A percentile compares a stretch with the other conserved stretches of the same genome.
Evolutionary conservation across 2,113 vertebrate species (phyloP).

Genomic region (Struthidea cinerea): DNA sequence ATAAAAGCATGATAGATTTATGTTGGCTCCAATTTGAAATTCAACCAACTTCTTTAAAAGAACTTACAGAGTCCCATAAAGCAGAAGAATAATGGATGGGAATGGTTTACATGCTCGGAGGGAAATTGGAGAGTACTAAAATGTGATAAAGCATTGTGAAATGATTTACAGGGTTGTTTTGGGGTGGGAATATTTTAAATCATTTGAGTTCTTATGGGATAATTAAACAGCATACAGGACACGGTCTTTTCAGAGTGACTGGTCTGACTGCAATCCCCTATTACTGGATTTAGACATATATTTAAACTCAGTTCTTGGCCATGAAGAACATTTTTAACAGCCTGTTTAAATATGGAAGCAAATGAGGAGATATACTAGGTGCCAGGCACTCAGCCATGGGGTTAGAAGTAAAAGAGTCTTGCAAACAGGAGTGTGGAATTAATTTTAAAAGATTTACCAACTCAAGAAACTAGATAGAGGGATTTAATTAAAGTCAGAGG

Average conservation of each 20-base stretch:
- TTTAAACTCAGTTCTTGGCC: neutral
- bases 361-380: neutral
- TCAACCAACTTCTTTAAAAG: neutral
- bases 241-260: neutral
- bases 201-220: neutral
- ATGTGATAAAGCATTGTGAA: neutral
- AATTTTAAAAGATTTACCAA: conserved; percentile 28
- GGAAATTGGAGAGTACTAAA: neutral
- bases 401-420: neutral
- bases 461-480: neutral
- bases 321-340: neutral
- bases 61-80: neutral
- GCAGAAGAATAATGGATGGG: neutral
- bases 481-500: conserved; percentile 38
- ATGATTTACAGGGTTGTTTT: conserved; percentile 24
- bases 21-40: neutral
- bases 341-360: neutral
- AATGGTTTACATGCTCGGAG: neutral
- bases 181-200: neutral
- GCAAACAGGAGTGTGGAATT: neutral
- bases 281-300: neutral
- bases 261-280: neutral
- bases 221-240: conserved; percentile 26
- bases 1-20: neutral
- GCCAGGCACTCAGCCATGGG: neutral